Percentiles rank a stretch among this genome's conserved stretches.
Conservation (phyloP, 2,888 invertebrate genomes). For the Eristalis intricaria region DNA sequence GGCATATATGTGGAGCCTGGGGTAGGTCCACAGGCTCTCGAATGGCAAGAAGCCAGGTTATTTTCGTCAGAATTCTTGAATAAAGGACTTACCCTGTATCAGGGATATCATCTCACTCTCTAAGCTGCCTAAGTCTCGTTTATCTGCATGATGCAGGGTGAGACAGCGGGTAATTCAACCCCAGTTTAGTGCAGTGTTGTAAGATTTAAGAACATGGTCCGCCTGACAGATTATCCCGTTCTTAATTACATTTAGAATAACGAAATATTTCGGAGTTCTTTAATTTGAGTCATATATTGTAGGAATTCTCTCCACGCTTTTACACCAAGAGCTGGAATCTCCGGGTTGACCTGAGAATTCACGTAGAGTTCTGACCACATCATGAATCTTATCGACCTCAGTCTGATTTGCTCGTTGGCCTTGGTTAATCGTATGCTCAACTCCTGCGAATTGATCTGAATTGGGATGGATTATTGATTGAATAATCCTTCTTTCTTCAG, state of each 20-base stretch:
- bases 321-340: not conserved
- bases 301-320: too few relatives aligned
- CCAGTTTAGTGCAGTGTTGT: not conserved
- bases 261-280: too few relatives aligned
- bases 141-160: too few relatives aligned
- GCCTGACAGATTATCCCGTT: not conserved
- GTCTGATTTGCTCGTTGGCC: too few relatives aligned
- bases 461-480: too few relatives aligned
- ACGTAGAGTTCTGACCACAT: not conserved
- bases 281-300: too few relatives aligned
- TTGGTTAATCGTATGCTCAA: too few relatives aligned
- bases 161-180: not conserved
- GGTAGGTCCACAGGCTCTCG: slow-evolving; percentile 60
- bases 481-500: too few relatives aligned
- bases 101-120: not conserved
- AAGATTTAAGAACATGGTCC: not conserved
- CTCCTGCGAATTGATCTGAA: too few relatives aligned
- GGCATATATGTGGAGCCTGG: slow-evolving; percentile 52
- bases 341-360: not conserved
- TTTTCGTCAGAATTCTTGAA: not conserved
- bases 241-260: too few relatives aligned
- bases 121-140: too few relatives aligned
- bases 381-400: not conserved
- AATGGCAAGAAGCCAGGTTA: slow-evolving; percentile 21
- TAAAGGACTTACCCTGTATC: not conserved